phyloP scores from a whole-genome alignment of 2,113 vertebrate genomes.

The crab-eating macaque (Macaca fascicularis) region T2T-MFA8v1.1 NC_088375.1:169740001-169740500 shows the following conservation, averaged over 20 bases:
- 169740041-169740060: not conserved
- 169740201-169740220: not conserved
- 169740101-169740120: not conserved
- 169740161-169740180: not conserved
- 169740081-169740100: not conserved
- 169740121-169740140: not conserved
- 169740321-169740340: not conserved
- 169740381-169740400: not conserved
- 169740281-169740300: not conserved
- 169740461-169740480: not conserved
- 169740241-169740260: not conserved
- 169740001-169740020: not conserved
- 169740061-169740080: not conserved
- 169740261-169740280: not conserved
- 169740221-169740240: not conserved
- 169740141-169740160: not conserved
- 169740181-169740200: slow-evolving; percentile 21
- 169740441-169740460: not conserved
- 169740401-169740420: not conserved
- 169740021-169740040: not conserved
- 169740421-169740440: not conserved
- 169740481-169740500: not conserved
- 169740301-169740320: not conserved
- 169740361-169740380: not conserved
- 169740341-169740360: not conserved